Base-by-base conservation (phyloP, 2,888 invertebrate genomes). In the Pelosia muscerda region DNA sequence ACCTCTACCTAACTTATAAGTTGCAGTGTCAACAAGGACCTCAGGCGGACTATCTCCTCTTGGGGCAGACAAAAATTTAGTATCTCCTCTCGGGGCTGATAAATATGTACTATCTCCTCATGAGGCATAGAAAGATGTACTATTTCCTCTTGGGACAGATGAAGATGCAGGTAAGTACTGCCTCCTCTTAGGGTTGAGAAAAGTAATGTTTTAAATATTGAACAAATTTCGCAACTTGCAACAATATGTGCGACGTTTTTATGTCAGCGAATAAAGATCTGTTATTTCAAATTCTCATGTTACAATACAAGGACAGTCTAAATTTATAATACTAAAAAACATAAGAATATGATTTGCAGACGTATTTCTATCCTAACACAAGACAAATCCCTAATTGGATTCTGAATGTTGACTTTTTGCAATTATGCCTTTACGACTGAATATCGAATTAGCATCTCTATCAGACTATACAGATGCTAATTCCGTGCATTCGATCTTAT, bases 21-120 rank as follows among this genome's bases (percentile, higher is more conserved):
- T 38, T 83, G 80, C 84, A 87, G 84, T 90, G 90, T 89, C 90
- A 90, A 90, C 90, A 89, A 85, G 87, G 83, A 42, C 9, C 5
- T 42, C 19, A 28, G 4, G 26, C 25, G 73, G 71, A 66, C 69
- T 70, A 66, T 63, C 38, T 58, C n/a, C 25, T 59, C 8, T 15
- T 38, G 9, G 19, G 25, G 59, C 19, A 22, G 38, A 19, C 23
- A 38, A 15, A 15, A 23, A 34, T 59, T 10, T 59, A 23, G 10
- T 38, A 13, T 15, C 15, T 15, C 38, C 38, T 34, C 13, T 11
- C 13, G 34, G 34, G 34, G 34, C 13, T 11, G 28, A 28, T 6
- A 28, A 28, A 6, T 2, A 28, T 28, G 28, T 28, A 28, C 28
- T 28, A 28, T 28, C 28, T 28, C 28, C 6, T 28, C 28, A 4